These are phyloP conservation scores for Lasiommata megera DNA, from an alignment of 2,888 invertebrate species.

Conservation along the genomic window DNA sequence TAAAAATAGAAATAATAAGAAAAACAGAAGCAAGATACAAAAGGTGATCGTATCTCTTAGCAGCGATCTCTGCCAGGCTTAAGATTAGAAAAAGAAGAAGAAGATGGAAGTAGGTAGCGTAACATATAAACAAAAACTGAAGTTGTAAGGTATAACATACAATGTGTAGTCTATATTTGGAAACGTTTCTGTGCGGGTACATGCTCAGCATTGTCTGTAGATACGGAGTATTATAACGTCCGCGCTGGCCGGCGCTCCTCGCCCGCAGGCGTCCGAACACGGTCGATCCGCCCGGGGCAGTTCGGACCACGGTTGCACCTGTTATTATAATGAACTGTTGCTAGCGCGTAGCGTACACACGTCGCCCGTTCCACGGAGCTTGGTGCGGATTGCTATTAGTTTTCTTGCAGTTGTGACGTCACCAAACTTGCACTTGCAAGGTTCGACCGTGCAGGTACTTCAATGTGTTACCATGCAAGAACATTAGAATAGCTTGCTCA, in stretches of 20 bases:
- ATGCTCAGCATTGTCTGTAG: neutral
- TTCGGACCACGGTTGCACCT: conserved; percentile 58
- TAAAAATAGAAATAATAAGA: no score
- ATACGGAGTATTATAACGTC: neutral
- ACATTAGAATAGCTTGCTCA: no score
- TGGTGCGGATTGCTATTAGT: neutral
- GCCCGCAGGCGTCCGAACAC: conserved; percentile 49
- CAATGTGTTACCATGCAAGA: no score
- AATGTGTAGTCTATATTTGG: neutral
- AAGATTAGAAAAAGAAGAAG: no score
- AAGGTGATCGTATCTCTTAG: no score
- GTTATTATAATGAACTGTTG: conserved; percentile 65
- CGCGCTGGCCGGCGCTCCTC: conserved; percentile 31
- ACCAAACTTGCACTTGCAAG: no score
- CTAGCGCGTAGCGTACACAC: conserved; percentile 43
- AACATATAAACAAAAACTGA: no score
- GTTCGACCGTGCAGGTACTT: no score
- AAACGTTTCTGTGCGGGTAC: neutral
- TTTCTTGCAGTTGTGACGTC: no score
- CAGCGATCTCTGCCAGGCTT: no score
- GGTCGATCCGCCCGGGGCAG: conserved; percentile 58
- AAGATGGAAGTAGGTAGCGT: no score
- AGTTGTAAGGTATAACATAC: neutral
- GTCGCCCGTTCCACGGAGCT: conserved; percentile 2
- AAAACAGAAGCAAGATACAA: no score